Percentiles rank a stretch among this genome's conserved stretches.
phyloP scores from a whole-genome alignment of 1,140 invertebrate genomes.

The Solenopsis invicta region DNA sequence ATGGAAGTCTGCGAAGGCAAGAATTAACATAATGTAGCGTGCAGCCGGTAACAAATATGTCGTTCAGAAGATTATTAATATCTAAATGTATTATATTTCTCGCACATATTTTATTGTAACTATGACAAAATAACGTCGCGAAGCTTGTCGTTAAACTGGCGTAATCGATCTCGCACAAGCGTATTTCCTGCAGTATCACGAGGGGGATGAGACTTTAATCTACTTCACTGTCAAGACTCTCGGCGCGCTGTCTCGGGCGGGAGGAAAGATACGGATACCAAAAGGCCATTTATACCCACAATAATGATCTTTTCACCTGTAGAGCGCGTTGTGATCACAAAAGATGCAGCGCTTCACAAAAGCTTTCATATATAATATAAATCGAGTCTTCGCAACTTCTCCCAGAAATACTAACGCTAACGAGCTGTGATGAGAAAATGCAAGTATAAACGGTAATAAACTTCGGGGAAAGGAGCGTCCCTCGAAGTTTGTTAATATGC shows the following conservation, averaged over 20 bases:
- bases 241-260: constrained; percentile 1
- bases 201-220: constrained; percentile 49
- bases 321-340: constrained; percentile 3
- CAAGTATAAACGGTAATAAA: constrained; percentile 6
- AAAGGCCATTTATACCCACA: constrained; percentile 41
- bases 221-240: constrained; percentile 56
- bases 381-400: constrained; percentile 31
- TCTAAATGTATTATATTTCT: neutral
- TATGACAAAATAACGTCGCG: neutral
- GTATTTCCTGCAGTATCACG: constrained; percentile 27
- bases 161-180: constrained; percentile 42
- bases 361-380: constrained; percentile 32
- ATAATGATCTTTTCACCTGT: constrained; percentile 34
- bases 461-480: neutral
- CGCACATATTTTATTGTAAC: constrained; percentile 5
- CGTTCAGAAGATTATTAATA: constrained; percentile 19
- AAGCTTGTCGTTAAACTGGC: constrained; percentile 19
- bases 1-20: neutral
- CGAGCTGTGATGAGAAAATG: constrained; percentile 9
- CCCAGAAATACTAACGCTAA: constrained; percentile 27
- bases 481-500: constrained; percentile 21
- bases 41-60: constrained; percentile 18
- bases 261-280: constrained; percentile 25
- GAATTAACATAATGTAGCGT: constrained; percentile 43
- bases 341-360: neutral